A percentile compares a stretch with the other conserved stretches of the same genome.
Evolutionary conservation across 2,113 vertebrate species (phyloP).

Genomic region (Carollia perspicillata): DNA sequence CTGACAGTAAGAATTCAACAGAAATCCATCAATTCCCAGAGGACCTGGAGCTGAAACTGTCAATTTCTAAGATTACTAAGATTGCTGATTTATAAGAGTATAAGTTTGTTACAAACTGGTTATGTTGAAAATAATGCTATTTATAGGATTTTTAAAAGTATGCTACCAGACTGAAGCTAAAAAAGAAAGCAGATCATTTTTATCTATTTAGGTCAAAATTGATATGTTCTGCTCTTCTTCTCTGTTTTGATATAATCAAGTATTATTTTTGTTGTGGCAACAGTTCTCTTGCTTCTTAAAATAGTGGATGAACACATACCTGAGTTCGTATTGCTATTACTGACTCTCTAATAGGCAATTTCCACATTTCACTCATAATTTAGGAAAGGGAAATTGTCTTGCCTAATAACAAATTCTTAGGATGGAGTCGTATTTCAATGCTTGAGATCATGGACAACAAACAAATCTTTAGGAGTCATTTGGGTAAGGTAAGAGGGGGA

Average conservation of each 20-base stretch:
- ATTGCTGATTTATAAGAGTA: not conserved
- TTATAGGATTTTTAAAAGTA: not conserved
- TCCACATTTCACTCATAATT: not conserved
- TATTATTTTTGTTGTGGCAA: not conserved
- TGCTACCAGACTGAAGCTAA: not conserved
- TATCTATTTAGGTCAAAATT: not conserved
- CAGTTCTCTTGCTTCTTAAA: not conserved
- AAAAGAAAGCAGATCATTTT: not conserved
- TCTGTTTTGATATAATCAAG: not conserved
- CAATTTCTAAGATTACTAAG: not conserved
- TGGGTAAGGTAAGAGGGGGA: not conserved
- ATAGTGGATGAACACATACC: not conserved
- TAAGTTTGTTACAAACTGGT: not conserved
- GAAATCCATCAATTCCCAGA: not conserved
- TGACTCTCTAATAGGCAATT: not conserved
- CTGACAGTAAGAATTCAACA: not conserved
- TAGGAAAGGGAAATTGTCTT: constrained; percentile 28
- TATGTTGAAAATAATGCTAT: not conserved
- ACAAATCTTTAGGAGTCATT: not conserved
- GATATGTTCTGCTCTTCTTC: not conserved
- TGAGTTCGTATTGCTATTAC: not conserved
- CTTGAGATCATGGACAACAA: not conserved
- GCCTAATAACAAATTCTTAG: not conserved
- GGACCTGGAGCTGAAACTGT: not conserved
- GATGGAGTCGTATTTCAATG: not conserved